Evolutionary conservation across 2,797 vertebrate genomes (phyloP).

Genomic region (Knipowitschia caucasica): DNA sequence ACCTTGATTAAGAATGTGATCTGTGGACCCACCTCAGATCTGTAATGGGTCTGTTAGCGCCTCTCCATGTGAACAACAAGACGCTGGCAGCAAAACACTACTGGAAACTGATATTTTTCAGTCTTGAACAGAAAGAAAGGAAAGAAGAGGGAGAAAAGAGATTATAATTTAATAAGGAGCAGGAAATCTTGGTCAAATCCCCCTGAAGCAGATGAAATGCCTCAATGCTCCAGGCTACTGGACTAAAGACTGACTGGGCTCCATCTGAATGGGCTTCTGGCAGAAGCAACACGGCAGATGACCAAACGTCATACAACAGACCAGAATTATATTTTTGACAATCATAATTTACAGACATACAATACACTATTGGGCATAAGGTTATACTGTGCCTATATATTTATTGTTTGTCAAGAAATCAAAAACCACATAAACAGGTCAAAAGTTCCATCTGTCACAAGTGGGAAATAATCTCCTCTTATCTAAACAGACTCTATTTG

Average conservation of each 20-base stretch:
- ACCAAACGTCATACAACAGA: slow-evolving; percentile 38
- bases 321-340: slow-evolving; percentile 23
- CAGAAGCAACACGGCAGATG: slow-evolving; percentile 33
- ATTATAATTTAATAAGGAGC: slow-evolving; percentile 82
- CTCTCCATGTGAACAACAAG: slow-evolving; percentile 46
- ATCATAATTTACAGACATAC: slow-evolving; percentile 16
- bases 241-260: slow-evolving; percentile 51
- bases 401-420: no score
- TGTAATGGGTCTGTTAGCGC: slow-evolving; percentile 29
- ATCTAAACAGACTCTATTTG: no score
- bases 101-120: slow-evolving; percentile 54
- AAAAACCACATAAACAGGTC: no score
- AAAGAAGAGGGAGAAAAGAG: slow-evolving; percentile 59
- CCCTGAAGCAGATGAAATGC: slow-evolving; percentile 70
- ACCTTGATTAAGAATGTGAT: slow-evolving; percentile 48
- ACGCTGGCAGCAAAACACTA: slow-evolving; percentile 64
- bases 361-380: neutral
- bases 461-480: no score
- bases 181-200: slow-evolving; percentile 81
- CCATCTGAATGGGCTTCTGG: slow-evolving; percentile 58
- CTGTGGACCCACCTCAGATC: slow-evolving; percentile 62
- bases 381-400: no score
- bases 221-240: slow-evolving; percentile 65
- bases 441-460: no score
- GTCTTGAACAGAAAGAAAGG: slow-evolving; percentile 46